These are phyloP conservation scores for Sycobia sp. DNA, from an alignment of 1,140 invertebrate species.

Conservation along the genomic window DNA sequence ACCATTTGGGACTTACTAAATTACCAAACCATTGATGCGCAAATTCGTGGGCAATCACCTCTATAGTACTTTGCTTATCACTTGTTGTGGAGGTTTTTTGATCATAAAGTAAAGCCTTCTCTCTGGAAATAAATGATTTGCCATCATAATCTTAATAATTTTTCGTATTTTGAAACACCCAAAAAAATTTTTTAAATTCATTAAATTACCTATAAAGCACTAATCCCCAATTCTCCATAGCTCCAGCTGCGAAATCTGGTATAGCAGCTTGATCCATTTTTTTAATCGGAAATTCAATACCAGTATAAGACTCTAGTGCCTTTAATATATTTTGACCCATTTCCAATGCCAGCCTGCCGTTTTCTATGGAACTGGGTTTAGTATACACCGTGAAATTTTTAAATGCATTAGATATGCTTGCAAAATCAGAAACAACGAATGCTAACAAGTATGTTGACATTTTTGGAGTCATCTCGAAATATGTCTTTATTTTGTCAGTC, in stretches of 20 bases:
- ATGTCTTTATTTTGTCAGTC: not conserved
- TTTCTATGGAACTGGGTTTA: conserved; percentile 61
- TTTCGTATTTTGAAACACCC: not conserved
- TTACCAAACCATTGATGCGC: conserved; percentile 70
- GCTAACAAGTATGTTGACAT: conserved; percentile 83
- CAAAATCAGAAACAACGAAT: conserved; percentile 74
- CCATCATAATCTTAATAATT: not conserved
- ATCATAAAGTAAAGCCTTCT: conserved; percentile 66
- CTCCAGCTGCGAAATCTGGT: conserved; percentile 79
- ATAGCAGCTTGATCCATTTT: conserved; percentile 72
- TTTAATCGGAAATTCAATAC: conserved; percentile 33
- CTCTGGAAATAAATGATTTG: conserved; percentile 52
- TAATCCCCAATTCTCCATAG: conserved; percentile 85
- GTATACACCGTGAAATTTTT: conserved; percentile 55
- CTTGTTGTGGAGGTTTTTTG: conserved; percentile 55
- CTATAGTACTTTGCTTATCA: conserved; percentile 62
- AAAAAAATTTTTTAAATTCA: conserved; percentile 35
- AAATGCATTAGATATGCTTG: conserved; percentile 7
- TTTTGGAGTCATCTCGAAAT: conserved; percentile 36
- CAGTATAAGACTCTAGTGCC: conserved; percentile 40
- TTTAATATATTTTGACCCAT: conserved; percentile 45
- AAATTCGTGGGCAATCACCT: conserved; percentile 69
- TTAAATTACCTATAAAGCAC: conserved; percentile 66
- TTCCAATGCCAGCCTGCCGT: conserved; percentile 56
- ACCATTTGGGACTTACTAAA: conserved; percentile 69